Evolutionary conservation across 2,113 vertebrate genomes (phyloP), one percentile per base, ranked within the genome.

Genomic region (Pica pica): DNA sequence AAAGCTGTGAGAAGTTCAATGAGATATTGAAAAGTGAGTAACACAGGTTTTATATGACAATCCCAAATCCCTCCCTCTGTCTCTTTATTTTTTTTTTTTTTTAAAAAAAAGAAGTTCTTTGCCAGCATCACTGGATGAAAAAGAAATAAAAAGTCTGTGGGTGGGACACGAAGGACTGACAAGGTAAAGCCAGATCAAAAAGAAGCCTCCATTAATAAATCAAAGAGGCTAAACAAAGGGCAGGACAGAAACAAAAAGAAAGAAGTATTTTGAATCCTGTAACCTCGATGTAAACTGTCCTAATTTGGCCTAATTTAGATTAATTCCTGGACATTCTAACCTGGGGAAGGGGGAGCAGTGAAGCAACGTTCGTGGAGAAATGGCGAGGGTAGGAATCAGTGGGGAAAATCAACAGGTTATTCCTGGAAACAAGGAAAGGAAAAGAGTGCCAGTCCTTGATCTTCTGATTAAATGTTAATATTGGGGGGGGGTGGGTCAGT

Each of bases 1-100:
- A 99, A 99, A 99, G 98, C 98, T 46, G 82, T 56, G 76, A 97
- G 98, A 98, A 97, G 97, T 97, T 98, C 98, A 99, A 99, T 98
- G 98, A 99, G 97, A 98, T 98, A 98, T 98, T 98, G 99, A 99
- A 99, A 99, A 98, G 98, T 98, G 98, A 99, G 98, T 98, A 99
- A 98, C 96, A 96, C 97, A 96, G 98, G 98, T 98, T 98, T 98
- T 98, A 98, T 98, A 98, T 98, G 98, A 99, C 98, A 98, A 97
- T 96, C 96, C 90, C 96, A 96, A 96, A 94, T 95, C 97, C 97
- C 98, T 98, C 97, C 98, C 85, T 92, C 96, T 46, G 35, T 74
- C 49, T 92, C n/a, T 56, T 70, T 87, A 31, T 63, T 64, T 71
- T 56, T 56, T 28, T 57, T 75, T 75, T 52, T 47, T 39, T n/a